Percentiles rank a stretch among this genome's conserved stretches.
phyloP scores from a whole-genome alignment of 2,797 vertebrate species.

The Scyliorhinus canicula region DNA sequence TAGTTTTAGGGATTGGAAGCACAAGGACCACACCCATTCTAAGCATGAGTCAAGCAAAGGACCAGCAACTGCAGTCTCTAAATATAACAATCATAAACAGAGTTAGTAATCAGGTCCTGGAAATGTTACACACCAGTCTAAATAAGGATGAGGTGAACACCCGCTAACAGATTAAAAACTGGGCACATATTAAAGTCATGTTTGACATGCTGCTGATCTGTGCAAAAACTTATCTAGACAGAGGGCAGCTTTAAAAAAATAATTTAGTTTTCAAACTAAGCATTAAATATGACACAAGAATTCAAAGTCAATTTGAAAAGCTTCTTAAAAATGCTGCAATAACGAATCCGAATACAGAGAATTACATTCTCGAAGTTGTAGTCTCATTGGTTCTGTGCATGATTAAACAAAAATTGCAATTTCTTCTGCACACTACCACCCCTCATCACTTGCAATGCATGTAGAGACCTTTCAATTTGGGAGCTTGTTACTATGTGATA shows the following conservation, averaged over 20 bases:
- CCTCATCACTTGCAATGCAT: constrained; percentile 15
- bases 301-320: neutral
- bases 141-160: constrained; percentile 27
- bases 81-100: neutral
- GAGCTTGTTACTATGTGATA: constrained; percentile 12
- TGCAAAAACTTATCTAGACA: neutral
- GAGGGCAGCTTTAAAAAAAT: constrained; percentile 38
- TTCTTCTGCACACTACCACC: neutral
- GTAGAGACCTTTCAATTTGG: constrained; percentile 36
- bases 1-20: constrained; percentile 38
- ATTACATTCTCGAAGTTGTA: constrained; percentile 36
- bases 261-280: constrained; percentile 39
- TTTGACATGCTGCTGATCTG: neutral
- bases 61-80: constrained; percentile 10
- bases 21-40: neutral
- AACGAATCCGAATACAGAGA: constrained; percentile 27
- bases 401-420: constrained; percentile 17
- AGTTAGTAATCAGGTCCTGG: constrained; percentile 12
- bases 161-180: neutral
- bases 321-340: constrained; percentile 36
- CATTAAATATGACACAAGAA: constrained; percentile 35
- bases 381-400: constrained; percentile 23
- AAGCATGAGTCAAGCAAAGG: constrained; percentile 12
- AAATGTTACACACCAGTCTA: constrained; percentile 35
- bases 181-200: neutral